Conservation (phyloP, 2,888 invertebrate genomes). For the Yponomeuta sedellus region DNA sequence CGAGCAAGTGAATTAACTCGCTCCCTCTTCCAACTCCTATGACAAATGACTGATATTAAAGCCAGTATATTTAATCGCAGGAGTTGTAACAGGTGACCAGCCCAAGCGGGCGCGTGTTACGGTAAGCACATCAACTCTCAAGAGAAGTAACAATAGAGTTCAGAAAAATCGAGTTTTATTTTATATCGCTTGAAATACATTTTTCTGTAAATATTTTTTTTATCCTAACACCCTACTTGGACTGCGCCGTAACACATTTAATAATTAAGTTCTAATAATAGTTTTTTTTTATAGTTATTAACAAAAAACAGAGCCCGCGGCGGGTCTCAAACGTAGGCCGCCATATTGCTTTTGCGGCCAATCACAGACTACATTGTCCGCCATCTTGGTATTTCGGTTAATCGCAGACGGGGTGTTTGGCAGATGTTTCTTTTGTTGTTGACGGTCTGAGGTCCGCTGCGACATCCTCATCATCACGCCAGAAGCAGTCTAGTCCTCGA, state of each 20-base stretch:
- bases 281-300: constrained; percentile 24
- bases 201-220: constrained; percentile 11
- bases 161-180: constrained; percentile 39
- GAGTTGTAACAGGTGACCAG: neutral
- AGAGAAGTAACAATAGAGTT: constrained; percentile 33
- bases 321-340: constrained; percentile 5
- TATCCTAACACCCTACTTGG: constrained; percentile 39
- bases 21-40: neutral
- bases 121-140: constrained; percentile 2
- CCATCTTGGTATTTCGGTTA: neutral
- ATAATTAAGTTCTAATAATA: constrained; percentile 14
- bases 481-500: constrained; percentile 87
- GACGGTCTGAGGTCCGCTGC: constrained; percentile 5
- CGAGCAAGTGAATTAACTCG: neutral
- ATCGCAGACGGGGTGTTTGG: neutral
- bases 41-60: neutral
- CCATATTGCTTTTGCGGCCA: constrained; percentile 1
- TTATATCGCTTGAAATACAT: constrained; percentile 21
- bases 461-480: neutral
- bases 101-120: neutral
- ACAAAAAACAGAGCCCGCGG: constrained; percentile 26
- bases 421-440: constrained; percentile 3
- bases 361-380: neutral
- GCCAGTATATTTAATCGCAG: neutral
- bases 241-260: constrained; percentile 24